Base-by-base conservation (phyloP, 2,888 invertebrate species). In the Xylocampa areola region DNA sequence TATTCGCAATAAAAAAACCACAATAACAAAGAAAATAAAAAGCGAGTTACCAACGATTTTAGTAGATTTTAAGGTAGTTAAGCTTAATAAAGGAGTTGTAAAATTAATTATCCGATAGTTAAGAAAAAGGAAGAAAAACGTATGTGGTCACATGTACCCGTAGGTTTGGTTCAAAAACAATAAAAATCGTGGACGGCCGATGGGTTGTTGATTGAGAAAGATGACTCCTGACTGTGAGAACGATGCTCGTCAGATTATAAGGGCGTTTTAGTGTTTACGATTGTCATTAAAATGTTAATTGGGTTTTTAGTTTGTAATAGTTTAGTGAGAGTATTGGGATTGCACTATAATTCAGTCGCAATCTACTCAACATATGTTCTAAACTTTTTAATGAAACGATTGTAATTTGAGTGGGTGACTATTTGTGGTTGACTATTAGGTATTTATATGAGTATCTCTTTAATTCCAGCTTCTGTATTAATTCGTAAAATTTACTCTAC, bases 161-260 rank as follows among this genome's bases (percentile, higher is more conserved):
- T 87, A 88, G 86, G 80, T 86, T 89, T 87, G 86, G 85, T 82
- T 82, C 76, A 86, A 88, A 92, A 93, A 93, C 92, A 92, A 92
- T 93, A 92, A 93, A 92, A 93, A 92, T 90, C 91, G 86, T 90
- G 66, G 58, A 71, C 82, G 79, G 75, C 84, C 82, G 84, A 85
- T 84, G 85, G 84, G 54, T 80, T 72, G 92, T 87, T 93, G 90
- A 94, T 94, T 93, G 93, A 91, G 90, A 92, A 92, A 90, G 88
- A 94, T 94, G 91, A 86, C 80, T 81, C 73, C 65, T 66, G 51
- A 47, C 59, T 68, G 92, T 92, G 93, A 88, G 93, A 93, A 90
- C 85, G 68, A 70, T 77, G 73, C 71, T 79, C 78, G 77, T 75
- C 85, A 82, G 87, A 87, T 87, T 85, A 86, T 82, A 79, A 73